phyloP scores from a whole-genome alignment of 2,888 invertebrate species.

The Mythimna ferrago region DNA sequence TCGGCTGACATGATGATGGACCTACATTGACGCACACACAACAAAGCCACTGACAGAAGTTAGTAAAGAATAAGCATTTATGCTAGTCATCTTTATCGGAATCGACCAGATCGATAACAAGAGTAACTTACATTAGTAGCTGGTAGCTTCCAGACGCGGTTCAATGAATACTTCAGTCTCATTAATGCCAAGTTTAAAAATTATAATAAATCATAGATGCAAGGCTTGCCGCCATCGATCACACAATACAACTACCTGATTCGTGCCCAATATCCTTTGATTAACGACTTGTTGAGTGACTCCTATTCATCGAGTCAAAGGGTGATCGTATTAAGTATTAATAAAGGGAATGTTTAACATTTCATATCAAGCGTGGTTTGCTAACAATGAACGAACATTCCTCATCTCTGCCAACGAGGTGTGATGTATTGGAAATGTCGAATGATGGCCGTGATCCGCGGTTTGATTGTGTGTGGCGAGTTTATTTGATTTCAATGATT shows the following conservation, averaged over 20 bases:
- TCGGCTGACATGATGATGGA: too few species aligned
- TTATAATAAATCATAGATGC: conserved; percentile 85
- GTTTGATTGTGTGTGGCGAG: conserved; percentile 54
- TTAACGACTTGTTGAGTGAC: conserved; percentile 90
- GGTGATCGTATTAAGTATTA: conserved; percentile 88
- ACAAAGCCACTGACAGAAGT: too few species aligned
- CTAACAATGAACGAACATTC: conserved; percentile 61
- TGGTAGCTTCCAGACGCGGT: conserved; percentile 62
- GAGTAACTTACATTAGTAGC: conserved; percentile 77
- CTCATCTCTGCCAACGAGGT: conserved; percentile 65
- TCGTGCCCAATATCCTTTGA: conserved; percentile 87
- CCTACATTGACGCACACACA: too few species aligned
- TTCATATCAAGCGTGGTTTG: conserved; percentile 76
- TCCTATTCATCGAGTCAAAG: conserved; percentile 88
- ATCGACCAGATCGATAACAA: conserved; percentile 50
- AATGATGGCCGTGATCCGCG: conserved; percentile 67
- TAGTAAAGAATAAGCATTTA: conserved; percentile 18
- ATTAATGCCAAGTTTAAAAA: conserved; percentile 83
- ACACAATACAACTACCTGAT: conserved; percentile 89
- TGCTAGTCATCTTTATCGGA: conserved; percentile 60
- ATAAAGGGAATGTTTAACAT: conserved; percentile 85
- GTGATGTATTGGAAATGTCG: conserved; percentile 66
- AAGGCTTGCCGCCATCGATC: conserved; percentile 83
- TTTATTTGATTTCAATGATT: conserved; percentile 47
- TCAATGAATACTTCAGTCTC: conserved; percentile 73